Evolutionary conservation across 2,888 invertebrate species (phyloP).

Genomic region (Dasysyrphus tricinctus): DNA sequence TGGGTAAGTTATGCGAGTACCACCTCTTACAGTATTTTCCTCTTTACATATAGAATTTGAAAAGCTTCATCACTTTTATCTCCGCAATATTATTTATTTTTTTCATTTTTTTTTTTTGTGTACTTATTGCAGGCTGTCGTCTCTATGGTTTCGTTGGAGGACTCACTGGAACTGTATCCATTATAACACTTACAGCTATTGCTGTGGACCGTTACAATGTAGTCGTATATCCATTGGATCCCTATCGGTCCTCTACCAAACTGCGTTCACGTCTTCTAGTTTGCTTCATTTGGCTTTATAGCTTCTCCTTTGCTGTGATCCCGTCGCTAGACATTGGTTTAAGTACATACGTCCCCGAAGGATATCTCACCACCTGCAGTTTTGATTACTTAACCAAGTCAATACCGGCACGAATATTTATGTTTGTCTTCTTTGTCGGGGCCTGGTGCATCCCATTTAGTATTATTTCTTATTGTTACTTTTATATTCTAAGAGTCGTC

Average conservation of each 20-base stretch:
- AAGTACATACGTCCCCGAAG: constrained; percentile 92
- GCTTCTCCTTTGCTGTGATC: constrained; percentile 87
- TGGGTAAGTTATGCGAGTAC: constrained; percentile 84
- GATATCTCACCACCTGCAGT: constrained; percentile 92
- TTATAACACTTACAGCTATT: constrained; percentile 91
- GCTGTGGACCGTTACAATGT: constrained; percentile 93
- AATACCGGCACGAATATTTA: constrained; percentile 86
- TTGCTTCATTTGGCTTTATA: constrained; percentile 89
- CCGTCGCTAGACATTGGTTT: constrained; percentile 89
- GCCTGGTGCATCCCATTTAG: constrained; percentile 90
- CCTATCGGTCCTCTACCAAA: constrained; percentile 86
- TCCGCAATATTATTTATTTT: neutral
- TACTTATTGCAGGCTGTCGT: constrained; percentile 87
- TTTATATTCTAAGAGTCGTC: constrained; percentile 88
- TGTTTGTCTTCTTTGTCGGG: constrained; percentile 89
- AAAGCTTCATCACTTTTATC: neutral
- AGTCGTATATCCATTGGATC: constrained; percentile 90
- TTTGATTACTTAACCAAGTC: constrained; percentile 92
- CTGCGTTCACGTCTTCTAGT: constrained; percentile 86
- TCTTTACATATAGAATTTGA: constrained; percentile 1
- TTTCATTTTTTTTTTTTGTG: neutral
- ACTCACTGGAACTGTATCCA: constrained; percentile 91
- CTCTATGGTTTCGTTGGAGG: constrained; percentile 92
- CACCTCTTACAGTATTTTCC: neutral
- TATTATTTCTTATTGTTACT: constrained; percentile 89